These are phyloP conservation scores for Stenurella melanura DNA, from an alignment of 2,888 invertebrate genomes.

Conservation along the genomic window DNA sequence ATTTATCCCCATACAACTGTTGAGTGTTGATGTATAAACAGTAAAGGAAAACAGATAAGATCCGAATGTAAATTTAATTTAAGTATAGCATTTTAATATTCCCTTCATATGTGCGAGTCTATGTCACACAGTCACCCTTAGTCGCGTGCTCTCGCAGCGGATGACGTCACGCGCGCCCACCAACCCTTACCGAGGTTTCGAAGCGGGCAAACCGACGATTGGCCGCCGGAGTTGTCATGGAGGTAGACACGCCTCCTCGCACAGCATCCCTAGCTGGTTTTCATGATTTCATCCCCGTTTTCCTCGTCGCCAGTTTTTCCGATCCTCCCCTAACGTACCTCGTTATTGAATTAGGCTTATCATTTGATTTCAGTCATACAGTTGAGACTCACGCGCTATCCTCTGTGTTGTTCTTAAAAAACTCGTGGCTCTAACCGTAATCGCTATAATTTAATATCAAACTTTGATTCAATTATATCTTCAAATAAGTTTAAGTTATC, in stretches of 20 bases:
- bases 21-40: constrained; percentile 70
- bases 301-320: constrained; percentile 61
- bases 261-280: constrained; percentile 64
- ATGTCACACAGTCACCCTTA: constrained; percentile 58
- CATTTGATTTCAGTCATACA: constrained; percentile 79
- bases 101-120: constrained; percentile 62
- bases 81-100: constrained; percentile 70
- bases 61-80: constrained; percentile 72
- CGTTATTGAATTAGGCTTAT: constrained; percentile 89
- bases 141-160: constrained; percentile 63
- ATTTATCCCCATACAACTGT: constrained; percentile 51
- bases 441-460: constrained; percentile 74
- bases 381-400: constrained; percentile 72
- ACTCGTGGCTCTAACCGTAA: constrained; percentile 72
- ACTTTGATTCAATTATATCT: constrained; percentile 71
- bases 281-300: constrained; percentile 62
- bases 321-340: constrained; percentile 69
- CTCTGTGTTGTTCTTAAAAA: constrained; percentile 68
- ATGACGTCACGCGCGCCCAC: constrained; percentile 66
- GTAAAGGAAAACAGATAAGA: constrained; percentile 71
- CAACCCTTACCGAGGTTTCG: constrained; percentile 56
- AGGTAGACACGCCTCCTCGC: constrained; percentile 61
- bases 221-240: constrained; percentile 54
- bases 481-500: constrained; percentile 45
- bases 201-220: constrained; percentile 62